A percentile compares a stretch with the other conserved stretches of the same genome.
Conservation (phyloP, 2,888 invertebrate genomes). For the Drosophila pseudotalamancana region DNA sequence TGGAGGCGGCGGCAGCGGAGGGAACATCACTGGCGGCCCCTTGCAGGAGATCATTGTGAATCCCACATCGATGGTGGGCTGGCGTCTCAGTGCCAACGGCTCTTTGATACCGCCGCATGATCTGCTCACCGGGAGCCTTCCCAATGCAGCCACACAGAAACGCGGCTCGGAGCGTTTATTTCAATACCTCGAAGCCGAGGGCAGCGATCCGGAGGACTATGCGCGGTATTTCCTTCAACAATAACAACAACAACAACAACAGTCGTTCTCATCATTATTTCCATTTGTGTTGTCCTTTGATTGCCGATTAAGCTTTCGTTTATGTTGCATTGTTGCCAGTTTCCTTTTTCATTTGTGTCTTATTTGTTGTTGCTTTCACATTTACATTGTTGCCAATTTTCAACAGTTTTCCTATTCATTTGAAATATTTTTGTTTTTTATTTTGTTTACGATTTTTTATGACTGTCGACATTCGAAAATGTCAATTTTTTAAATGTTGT, state of each 20-base stretch:
- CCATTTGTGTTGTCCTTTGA: not conserved
- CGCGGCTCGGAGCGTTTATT: constrained; percentile 89
- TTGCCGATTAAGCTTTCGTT: constrained; percentile 1
- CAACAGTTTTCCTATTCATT: not conserved
- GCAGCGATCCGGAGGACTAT: constrained; percentile 87
- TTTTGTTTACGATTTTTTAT: too few species aligned
- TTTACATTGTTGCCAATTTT: constrained; percentile 6
- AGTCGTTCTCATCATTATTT: constrained; percentile 12
- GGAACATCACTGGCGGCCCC: constrained; percentile 81
- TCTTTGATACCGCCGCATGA: constrained; percentile 84
- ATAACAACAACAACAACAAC: too few species aligned
- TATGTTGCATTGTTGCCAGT: constrained; percentile 3
- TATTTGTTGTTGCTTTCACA: not conserved
- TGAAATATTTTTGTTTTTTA: not conserved
- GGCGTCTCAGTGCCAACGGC: constrained; percentile 84
- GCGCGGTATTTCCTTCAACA: constrained; percentile 82
- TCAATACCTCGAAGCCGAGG: constrained; percentile 91
- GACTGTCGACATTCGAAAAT: too few species aligned
- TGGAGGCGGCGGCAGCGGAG: constrained; percentile 61
- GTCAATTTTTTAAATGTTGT: not conserved
- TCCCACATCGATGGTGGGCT: constrained; percentile 84
- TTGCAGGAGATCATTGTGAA: constrained; percentile 84
- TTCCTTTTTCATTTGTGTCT: constrained; percentile 5
- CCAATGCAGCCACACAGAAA: constrained; percentile 83
- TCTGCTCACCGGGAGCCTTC: constrained; percentile 82